These are phyloP conservation scores for Chaenogobius annularis DNA, from an alignment of 2,113 vertebrate species.

Conservation along the genomic window DNA sequence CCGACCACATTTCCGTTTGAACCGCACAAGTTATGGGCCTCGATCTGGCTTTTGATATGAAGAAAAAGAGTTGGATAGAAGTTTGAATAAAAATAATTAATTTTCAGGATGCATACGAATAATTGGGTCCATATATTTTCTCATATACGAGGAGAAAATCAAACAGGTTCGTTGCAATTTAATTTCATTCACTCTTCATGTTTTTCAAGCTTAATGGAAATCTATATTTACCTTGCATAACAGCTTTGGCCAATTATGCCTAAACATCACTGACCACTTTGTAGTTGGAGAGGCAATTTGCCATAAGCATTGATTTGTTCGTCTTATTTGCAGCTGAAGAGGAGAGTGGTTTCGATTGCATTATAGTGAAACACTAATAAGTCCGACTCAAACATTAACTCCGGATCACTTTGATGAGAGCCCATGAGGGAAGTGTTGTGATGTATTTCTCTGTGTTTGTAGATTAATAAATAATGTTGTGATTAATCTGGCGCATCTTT, in stretches of 20 bases:
- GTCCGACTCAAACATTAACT: constrained; percentile 68
- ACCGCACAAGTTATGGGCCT: constrained; percentile 33
- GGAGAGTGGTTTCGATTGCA: constrained; percentile 59
- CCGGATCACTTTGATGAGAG: constrained; percentile 69
- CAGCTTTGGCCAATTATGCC: constrained; percentile 68
- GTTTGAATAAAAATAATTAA: constrained; percentile 23
- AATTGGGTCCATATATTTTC: not conserved
- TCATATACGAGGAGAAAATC: constrained; percentile 19
- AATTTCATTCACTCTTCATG: constrained; percentile 36
- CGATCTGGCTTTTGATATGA: constrained; percentile 61
- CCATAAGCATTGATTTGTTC: constrained; percentile 54
- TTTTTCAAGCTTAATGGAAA: constrained; percentile 59
- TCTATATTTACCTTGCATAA: constrained; percentile 71
- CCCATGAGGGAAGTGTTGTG: constrained; percentile 55
- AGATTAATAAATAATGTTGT: constrained; percentile 70
- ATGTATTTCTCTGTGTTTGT: constrained; percentile 52
- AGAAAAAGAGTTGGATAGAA: constrained; percentile 30
- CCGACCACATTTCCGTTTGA: constrained; percentile 58
- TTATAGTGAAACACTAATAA: constrained; percentile 61
- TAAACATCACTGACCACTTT: constrained; percentile 71
- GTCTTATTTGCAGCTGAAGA: constrained; percentile 58
- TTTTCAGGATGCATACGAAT: not conserved
- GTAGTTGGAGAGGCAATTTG: constrained; percentile 53
- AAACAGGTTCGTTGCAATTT: constrained; percentile 56
- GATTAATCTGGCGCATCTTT: constrained; percentile 46